Evolutionary conservation across 2,888 invertebrate species (phyloP), one percentile per base, ranked within the genome.

Genomic region (Cheilosia impressa): DNA sequence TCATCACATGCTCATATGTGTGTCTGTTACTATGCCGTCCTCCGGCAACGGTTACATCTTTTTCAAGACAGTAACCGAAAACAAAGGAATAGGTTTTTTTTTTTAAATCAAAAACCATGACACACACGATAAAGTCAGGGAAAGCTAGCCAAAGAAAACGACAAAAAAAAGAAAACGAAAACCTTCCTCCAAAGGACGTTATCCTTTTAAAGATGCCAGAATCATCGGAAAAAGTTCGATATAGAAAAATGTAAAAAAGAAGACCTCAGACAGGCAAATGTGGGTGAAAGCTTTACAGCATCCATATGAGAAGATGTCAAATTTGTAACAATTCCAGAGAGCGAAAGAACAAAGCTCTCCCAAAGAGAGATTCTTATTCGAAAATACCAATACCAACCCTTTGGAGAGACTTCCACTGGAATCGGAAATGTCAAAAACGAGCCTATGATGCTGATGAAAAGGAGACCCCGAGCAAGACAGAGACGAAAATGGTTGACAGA

Each of bases 231-330:
- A 52, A 76, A 76, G 57, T 85, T 85, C 80, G 43, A 72, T 76
- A 75, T 38, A 73, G 47, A 62, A 73, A 52, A 73, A 63, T 63
- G 34, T 17, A 41, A 22, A 62, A 69, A 60, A 57, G n/a, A 34
- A 19, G 57, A 63, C 69, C 2, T 62, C 52, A 31, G 31, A 38
- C 62, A 57, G 17, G 41, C n/a, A 65, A 85, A 85, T 76, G 80
- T 85, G 84, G 84, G 80, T 85, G 84, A 85, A 85, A 85, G 84
- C 84, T 85, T 80, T 55, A 66, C 78, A 73, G 73, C 69, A 75
- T 79, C 75, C 71, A 60, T 55, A 47, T 22, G 22, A 22, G 22
- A 2, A 47, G 47, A 53, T 75, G 65, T 50, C 24, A 73, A 38
- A 62, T 41, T 58, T 69, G 73, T 73, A 68, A 57, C 43, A 58